Evolutionary conservation across 2,797 vertebrate genomes (phyloP).

Genomic region (Sebastes vulpes): DNA sequence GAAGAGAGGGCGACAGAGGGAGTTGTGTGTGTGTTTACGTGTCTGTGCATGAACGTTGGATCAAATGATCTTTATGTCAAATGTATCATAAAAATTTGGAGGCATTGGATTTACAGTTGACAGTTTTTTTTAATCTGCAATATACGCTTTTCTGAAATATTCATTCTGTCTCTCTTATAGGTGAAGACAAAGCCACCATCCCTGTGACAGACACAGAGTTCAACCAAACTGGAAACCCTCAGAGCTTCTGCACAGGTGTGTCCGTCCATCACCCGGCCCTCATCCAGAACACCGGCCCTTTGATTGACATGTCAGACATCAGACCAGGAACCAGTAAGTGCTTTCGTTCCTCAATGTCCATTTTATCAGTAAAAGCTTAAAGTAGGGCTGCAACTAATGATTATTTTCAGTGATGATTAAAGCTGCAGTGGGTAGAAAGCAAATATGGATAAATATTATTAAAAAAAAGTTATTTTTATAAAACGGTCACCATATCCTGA

Average conservation of each 20-base stretch:
- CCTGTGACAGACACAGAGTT: constrained; percentile 97
- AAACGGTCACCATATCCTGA: too few species aligned
- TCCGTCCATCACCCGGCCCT: constrained; percentile 97
- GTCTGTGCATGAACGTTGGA: background rate
- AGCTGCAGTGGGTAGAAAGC: too few species aligned
- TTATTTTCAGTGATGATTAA: too few species aligned
- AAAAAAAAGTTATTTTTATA: too few species aligned
- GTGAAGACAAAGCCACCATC: constrained; percentile 98
- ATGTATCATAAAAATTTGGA: background rate
- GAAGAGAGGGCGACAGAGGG: constrained; percentile 74
- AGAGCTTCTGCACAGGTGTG: constrained; percentile 98
- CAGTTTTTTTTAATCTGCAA: background rate
- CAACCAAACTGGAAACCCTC: constrained; percentile 96
- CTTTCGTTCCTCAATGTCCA: constrained; percentile 9
- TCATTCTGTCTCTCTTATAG: constrained; percentile 66
- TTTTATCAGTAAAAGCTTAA: constrained; percentile 1
- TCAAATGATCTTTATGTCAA: background rate
- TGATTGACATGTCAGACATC: constrained; percentile 99
- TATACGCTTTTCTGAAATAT: background rate
- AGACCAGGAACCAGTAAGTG: constrained; percentile 97
- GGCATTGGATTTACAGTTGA: background rate
- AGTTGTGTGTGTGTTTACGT: background rate
- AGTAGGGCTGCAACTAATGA: too few species aligned
- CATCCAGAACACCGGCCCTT: constrained; percentile 97
- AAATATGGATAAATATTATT: too few species aligned